These are phyloP conservation scores for Epinephelus coioides DNA, from an alignment of 2,797 vertebrate genomes.

Conservation along the genomic window DNA sequence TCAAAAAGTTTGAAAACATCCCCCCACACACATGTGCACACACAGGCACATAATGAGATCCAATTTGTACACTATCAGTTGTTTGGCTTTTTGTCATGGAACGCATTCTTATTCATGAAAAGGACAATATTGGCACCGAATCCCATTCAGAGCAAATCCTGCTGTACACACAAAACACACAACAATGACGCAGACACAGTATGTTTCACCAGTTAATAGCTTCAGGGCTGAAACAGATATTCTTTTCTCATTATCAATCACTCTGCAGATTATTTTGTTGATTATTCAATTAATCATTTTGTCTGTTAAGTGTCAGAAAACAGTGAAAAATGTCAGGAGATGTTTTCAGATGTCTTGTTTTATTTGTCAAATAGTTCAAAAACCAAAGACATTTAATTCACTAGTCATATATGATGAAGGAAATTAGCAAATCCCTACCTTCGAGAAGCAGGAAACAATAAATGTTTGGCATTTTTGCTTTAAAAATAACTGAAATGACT, in stretches of 20 bases:
- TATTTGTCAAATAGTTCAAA: neutral
- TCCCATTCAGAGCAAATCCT: constrained; percentile 13
- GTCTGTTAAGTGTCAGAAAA: neutral
- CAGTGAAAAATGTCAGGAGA: neutral
- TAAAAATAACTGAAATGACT: neutral
- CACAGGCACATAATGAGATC: constrained; percentile 31
- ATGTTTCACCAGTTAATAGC: neutral
- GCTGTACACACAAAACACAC: neutral
- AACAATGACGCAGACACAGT: neutral
- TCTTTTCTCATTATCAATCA: neutral
- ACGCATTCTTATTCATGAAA: constrained; percentile 50
- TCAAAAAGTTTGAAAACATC: constrained; percentile 50
- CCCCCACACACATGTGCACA: constrained; percentile 15
- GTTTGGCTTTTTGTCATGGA: constrained; percentile 39
- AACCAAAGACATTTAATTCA: neutral
- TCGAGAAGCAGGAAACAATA: neutral
- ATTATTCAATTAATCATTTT: neutral
- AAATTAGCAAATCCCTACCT: neutral
- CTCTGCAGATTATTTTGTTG: neutral
- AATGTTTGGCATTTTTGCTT: neutral
- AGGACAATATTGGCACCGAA: constrained; percentile 39
- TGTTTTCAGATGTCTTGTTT: no score
- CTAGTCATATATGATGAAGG: neutral
- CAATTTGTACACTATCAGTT: constrained; percentile 51
- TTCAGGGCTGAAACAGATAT: neutral